Evolutionary conservation across 2,888 invertebrate genomes (phyloP).

Genomic region (Rotaria socialis): DNA sequence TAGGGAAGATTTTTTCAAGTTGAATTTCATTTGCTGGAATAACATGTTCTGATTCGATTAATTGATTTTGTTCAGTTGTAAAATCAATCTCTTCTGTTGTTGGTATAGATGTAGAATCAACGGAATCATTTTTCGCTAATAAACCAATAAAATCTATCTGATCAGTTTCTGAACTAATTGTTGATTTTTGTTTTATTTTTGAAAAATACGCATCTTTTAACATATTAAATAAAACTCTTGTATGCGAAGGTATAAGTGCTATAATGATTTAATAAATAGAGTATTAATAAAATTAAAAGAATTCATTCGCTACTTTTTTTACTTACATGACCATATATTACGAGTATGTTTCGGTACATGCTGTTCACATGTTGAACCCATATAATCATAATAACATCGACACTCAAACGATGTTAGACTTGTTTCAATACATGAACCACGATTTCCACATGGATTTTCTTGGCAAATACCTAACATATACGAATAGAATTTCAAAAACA

Average conservation of each 20-base stretch:
- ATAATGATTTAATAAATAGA: not conserved
- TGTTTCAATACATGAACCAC: slow-evolving; percentile 8
- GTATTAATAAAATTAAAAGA: not conserved
- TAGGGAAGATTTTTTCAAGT: not conserved
- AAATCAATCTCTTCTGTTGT: not conserved
- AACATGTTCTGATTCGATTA: not conserved
- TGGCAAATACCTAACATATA: not conserved
- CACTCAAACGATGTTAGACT: slow-evolving; percentile 1
- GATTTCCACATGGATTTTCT: slow-evolving; percentile 27
- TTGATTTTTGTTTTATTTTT: not conserved
- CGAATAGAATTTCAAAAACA: too few relatives aligned
- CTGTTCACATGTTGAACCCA: not conserved
- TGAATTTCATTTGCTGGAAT: not conserved
- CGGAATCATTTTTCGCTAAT: not conserved
- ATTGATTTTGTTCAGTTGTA: not conserved
- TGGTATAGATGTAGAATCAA: too few relatives aligned
- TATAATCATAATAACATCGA: slow-evolving; percentile 31
- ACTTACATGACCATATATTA: slow-evolving; percentile 31
- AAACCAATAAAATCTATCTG: slow-evolving; percentile 2
- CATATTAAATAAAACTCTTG: slow-evolving; percentile 7
- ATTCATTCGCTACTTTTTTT: not conserved
- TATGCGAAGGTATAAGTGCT: not conserved
- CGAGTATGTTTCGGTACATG: not conserved
- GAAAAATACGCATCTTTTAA: not conserved
- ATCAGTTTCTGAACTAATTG: not conserved